A percentile compares a stretch with the other conserved stretches of the same genome.
Conservation (phyloP, 2,113 vertebrate species). For the Heterochromis multidens region DNA sequence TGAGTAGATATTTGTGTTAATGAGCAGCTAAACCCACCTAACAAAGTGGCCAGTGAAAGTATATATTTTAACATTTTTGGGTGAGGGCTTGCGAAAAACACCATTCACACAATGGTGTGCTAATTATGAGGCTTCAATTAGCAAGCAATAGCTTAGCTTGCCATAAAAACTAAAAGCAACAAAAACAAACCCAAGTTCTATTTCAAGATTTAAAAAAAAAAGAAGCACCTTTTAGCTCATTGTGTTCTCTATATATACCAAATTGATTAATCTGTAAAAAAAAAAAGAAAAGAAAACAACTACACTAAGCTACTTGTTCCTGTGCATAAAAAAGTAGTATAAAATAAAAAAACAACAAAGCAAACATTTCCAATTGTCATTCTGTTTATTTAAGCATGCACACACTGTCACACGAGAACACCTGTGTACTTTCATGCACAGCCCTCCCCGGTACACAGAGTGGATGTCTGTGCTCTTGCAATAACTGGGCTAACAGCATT, state of each 20-base stretch:
- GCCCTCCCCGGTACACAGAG: neutral
- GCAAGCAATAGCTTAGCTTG: neutral
- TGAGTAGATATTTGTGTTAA: neutral
- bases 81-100: neutral
- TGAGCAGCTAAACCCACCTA: neutral
- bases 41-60: neutral
- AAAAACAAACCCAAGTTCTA: neutral
- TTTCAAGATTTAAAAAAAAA: neutral
- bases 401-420: neutral
- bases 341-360: neutral
- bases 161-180: neutral
- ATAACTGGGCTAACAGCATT: conserved; percentile 34
- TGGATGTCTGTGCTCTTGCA: conserved; percentile 1
- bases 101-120: neutral
- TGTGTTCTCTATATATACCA: neutral
- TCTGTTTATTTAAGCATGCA: neutral
- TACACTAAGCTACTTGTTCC: neutral
- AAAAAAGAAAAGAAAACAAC: neutral
- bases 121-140: neutral
- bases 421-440: neutral
- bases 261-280: neutral
- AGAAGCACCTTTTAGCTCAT: neutral
- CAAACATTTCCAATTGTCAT: neutral
- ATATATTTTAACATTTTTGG: neutral
- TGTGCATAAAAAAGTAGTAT: neutral